Evolutionary conservation across 1,140 invertebrate species (phyloP).

Genomic region (Neoseiulus cucumeris): DNA sequence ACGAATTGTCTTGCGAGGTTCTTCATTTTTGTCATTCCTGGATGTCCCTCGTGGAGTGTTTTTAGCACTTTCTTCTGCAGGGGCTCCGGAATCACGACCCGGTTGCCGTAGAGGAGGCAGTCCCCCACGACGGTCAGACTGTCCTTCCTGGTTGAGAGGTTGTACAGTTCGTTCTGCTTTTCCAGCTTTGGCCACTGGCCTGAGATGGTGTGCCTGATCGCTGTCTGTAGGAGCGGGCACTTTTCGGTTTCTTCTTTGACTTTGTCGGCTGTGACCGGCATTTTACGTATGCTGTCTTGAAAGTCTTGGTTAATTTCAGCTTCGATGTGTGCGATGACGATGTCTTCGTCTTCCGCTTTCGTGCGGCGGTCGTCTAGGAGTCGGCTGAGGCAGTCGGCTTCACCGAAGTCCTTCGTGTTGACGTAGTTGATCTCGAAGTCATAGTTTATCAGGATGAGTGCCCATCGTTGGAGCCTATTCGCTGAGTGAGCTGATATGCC

Average conservation of each 20-base stretch:
- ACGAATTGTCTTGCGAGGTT: too few species aligned
- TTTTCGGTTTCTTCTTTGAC: neutral
- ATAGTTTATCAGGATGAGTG: constrained; percentile 23
- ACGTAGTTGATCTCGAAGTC: constrained; percentile 25
- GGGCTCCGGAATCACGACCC: too few species aligned
- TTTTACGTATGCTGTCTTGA: neutral
- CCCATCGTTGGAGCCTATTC: constrained; percentile 25
- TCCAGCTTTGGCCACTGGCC: too few species aligned
- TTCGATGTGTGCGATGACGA: too few species aligned
- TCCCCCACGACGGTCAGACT: too few species aligned
- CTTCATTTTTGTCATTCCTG: too few species aligned
- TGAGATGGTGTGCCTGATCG: neutral
- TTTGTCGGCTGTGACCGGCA: neutral
- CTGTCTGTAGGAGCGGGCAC: neutral
- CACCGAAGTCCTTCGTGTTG: constrained; percentile 15
- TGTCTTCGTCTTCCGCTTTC: neutral
- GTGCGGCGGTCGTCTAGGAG: neutral
- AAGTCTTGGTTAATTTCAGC: neutral
- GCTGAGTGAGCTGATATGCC: constrained; percentile 22
- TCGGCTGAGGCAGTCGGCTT: constrained; percentile 20
- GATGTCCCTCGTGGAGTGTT: too few species aligned
- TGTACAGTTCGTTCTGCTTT: too few species aligned
- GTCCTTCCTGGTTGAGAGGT: too few species aligned
- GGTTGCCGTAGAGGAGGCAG: too few species aligned
- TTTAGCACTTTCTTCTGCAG: too few species aligned